Conservation (phyloP, 2,888 invertebrate genomes). For the Alloplasta piceator region DNA sequence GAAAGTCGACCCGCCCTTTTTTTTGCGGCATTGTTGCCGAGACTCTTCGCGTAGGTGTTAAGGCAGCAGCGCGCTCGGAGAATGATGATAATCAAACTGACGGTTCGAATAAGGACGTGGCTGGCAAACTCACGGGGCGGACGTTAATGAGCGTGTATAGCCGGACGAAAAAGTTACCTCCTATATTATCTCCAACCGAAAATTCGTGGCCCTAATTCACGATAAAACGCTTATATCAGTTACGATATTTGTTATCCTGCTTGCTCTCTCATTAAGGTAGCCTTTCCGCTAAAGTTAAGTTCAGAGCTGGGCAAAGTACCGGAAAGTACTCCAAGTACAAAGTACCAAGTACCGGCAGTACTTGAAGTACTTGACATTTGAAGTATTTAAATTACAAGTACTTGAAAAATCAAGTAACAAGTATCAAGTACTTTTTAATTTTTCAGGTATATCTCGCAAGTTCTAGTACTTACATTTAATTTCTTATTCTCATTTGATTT, state of each 20-base stretch:
- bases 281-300: slow-evolving; percentile 4
- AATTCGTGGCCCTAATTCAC: slow-evolving; percentile 42
- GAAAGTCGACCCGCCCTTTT: neutral
- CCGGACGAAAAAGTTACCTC: slow-evolving; percentile 54
- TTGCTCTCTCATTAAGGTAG: slow-evolving; percentile 8
- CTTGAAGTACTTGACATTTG: too few species aligned
- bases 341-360: too few species aligned
- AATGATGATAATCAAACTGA: slow-evolving; percentile 67
- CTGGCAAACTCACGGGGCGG: slow-evolving; percentile 42
- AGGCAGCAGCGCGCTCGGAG: slow-evolving; percentile 38
- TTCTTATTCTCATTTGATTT: too few species aligned
- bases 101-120: slow-evolving; percentile 68
- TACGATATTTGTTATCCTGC: slow-evolving; percentile 21
- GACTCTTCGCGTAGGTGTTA: slow-evolving; percentile 58
- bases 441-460: too few species aligned
- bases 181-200: slow-evolving; percentile 39
- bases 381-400: too few species aligned
- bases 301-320: too few species aligned
- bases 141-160: slow-evolving; percentile 59
- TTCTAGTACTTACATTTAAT: too few species aligned
- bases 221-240: neutral
- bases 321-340: too few species aligned
- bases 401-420: too few species aligned
- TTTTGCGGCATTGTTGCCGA: slow-evolving; percentile 3
- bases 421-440: too few species aligned